Base-by-base conservation (phyloP, 2,797 vertebrate species). In the Phrynocephalus guinanensis region DNA sequence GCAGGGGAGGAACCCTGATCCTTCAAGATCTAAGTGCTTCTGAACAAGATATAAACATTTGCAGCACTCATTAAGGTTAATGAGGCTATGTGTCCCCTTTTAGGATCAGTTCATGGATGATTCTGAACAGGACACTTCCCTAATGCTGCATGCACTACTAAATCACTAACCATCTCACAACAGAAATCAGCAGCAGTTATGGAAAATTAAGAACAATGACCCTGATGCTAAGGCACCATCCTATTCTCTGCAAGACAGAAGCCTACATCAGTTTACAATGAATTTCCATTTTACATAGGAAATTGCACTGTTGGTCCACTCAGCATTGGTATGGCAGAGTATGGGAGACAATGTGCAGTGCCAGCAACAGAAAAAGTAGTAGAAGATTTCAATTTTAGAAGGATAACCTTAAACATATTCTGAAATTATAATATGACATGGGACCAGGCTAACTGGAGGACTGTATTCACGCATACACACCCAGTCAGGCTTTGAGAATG, bases 141-240 rank as follows among this genome's bases (percentile, higher is more conserved):
- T 63, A 79, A 79, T 18, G 16, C 20, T 72, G 48, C 18, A 28
- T 60, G 73, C 50, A 63, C 67, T 15, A 0, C 0, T 66, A 81
- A 93, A 92, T 87, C 48, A 83, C 26, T 52, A 84, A 91, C 88
- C 87, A 91, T 76, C 8, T 52, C 68, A 68, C 7, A 75, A 28
- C 84, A 88, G 75, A 68, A 83, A 86, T 6, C 0, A 0, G 30
- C 4, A 3, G 73, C 50, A 38, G 83, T 33, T 44, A 87, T 90
- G 89, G 86, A 75, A 88, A 80, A 80, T 24, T 80, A 80, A 72
- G 50, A 79, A 79, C 48, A 76, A 76, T 76, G 44, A 86, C 28
- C 8, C 6, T 38, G 50, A n/a, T 48, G 52, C 22, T 70, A n/a
- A 38, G 22, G 26, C 22, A 79, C 48, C 22, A 79, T 48, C 48